These are phyloP conservation scores for Lasioglossum marginatum DNA, from an alignment of 2,888 invertebrate species.

Conservation along the genomic window DNA sequence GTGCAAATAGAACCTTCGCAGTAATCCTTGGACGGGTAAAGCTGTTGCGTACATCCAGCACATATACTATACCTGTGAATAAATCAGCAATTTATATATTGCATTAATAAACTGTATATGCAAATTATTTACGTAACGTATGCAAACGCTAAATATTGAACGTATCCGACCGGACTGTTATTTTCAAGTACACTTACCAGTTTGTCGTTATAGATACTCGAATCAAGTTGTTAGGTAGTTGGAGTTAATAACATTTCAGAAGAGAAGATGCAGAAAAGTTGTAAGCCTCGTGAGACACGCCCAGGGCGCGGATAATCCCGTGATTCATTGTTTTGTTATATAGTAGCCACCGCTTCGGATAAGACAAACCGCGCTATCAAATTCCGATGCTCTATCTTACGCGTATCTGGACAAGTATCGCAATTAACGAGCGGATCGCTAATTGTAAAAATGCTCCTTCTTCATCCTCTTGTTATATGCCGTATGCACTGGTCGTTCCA, in stretches of 20 bases:
- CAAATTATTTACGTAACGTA: neutral
- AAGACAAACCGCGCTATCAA: slow-evolving; percentile 70
- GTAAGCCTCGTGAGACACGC: slow-evolving; percentile 65
- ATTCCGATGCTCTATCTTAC: slow-evolving; percentile 35
- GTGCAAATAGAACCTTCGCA: neutral
- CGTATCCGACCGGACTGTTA: neutral
- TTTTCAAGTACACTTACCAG: neutral
- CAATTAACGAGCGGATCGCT: neutral
- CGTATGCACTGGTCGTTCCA: too few species aligned
- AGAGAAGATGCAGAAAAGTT: slow-evolving; percentile 76
- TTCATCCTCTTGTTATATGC: too few species aligned
- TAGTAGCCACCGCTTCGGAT: slow-evolving; percentile 68
- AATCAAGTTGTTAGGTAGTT: neutral
- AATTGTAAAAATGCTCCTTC: neutral
- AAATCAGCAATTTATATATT: neutral
- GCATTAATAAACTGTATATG: neutral
- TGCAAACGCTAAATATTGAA: neutral
- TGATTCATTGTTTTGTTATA: slow-evolving; percentile 81
- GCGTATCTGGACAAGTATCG: neutral
- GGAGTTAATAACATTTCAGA: slow-evolving; percentile 20
- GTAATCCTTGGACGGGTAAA: neutral
- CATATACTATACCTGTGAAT: neutral
- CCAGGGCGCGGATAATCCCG: slow-evolving; percentile 73
- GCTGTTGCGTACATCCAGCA: neutral
- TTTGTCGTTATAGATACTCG: neutral